Conservation (phyloP, 2,113 vertebrate species). For the Clarias batrachus region DNA sequence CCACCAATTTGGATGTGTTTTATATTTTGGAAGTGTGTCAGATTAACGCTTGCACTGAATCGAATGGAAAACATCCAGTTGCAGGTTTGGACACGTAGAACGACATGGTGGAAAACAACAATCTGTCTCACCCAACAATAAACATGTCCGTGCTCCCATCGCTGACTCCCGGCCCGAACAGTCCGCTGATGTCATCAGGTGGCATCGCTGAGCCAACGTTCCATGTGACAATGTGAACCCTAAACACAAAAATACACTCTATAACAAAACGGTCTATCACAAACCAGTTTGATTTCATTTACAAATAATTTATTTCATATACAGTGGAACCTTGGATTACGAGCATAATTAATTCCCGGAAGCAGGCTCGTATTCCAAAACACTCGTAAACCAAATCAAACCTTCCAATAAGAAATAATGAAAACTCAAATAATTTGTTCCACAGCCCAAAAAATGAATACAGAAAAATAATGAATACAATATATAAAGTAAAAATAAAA, state of each 20-base stretch:
- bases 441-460: too few species aligned
- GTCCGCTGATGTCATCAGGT: slow-evolving; percentile 85
- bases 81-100: slow-evolving; percentile 53
- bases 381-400: too few species aligned
- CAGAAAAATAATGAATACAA: too few species aligned
- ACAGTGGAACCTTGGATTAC: too few species aligned
- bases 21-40: not conserved
- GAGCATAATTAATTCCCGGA: too few species aligned
- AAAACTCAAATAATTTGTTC: too few species aligned
- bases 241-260: slow-evolving; percentile 53
- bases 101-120: not conserved
- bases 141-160: slow-evolving; percentile 85
- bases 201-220: slow-evolving; percentile 94
- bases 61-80: slow-evolving; percentile 3
- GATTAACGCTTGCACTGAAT: slow-evolving; percentile 16
- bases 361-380: too few species aligned
- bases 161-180: slow-evolving; percentile 84
- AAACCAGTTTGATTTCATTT: too few species aligned
- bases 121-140: slow-evolving; percentile 85
- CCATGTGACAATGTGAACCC: slow-evolving; percentile 94
- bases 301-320: not conserved
- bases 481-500: too few species aligned
- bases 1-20: not conserved
- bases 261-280: not conserved
- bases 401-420: too few species aligned